Percentiles rank a stretch among this genome's conserved stretches.
Conservation (phyloP, 2,888 invertebrate species). For the Drosophila merina region DNA sequence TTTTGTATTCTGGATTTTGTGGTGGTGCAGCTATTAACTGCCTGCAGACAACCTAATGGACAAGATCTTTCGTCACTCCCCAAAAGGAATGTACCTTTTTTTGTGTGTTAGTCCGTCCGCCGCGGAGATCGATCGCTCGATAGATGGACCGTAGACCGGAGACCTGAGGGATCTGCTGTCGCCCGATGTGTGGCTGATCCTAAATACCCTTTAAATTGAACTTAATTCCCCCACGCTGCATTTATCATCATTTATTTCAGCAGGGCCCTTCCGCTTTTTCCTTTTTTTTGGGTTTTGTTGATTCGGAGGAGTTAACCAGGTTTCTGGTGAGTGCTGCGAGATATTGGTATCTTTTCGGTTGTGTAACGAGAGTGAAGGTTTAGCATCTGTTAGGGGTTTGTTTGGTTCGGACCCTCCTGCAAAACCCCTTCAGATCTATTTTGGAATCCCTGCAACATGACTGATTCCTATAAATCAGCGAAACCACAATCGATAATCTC, state of each 20-base stretch:
- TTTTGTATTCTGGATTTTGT: slow-evolving; percentile 7
- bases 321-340: slow-evolving; percentile 17
- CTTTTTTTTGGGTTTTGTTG: background rate
- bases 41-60: slow-evolving; percentile 76
- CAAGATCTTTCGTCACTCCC: slow-evolving; percentile 79
- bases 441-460: background rate
- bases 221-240: slow-evolving; percentile 63
- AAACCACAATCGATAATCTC: slow-evolving; percentile 25
- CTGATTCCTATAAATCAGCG: slow-evolving; percentile 4
- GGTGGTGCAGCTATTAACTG: slow-evolving; percentile 67
- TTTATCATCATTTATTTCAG: slow-evolving; percentile 63
- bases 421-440: background rate
- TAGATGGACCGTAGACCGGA: slow-evolving; percentile 19
- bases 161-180: slow-evolving; percentile 42
- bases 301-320: slow-evolving; percentile 12
- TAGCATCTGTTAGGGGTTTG: slow-evolving; percentile 16
- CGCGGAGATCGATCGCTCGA: slow-evolving; percentile 38
- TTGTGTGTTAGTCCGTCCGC: slow-evolving; percentile 24
- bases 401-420: background rate
- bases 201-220: slow-evolving; percentile 77
- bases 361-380: slow-evolving; percentile 15
- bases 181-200: slow-evolving; percentile 50
- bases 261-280: slow-evolving; percentile 19
- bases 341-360: slow-evolving; percentile 21
- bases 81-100: slow-evolving; percentile 58